Conservation (phyloP, 2,888 invertebrate genomes). For the Limenitis arthemis region DNA sequence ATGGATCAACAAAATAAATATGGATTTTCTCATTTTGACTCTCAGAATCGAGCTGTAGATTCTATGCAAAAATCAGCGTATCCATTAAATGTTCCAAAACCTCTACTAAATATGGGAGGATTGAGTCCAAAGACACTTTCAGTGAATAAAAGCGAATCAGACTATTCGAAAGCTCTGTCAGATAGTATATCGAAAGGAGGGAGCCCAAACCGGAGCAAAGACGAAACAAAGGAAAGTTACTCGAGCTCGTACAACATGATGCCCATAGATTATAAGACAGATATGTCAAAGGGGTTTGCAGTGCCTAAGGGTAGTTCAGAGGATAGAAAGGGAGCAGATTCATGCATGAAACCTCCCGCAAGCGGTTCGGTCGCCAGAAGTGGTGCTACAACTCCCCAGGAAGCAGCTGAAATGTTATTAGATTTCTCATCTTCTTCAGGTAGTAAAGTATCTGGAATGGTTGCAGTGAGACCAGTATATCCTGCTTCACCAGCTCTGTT, state of each 20-base stretch:
- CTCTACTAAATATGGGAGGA: conserved; percentile 56
- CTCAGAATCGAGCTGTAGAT: conserved; percentile 48
- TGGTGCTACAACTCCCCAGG: conserved; percentile 68
- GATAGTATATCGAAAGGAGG: conserved; percentile 55
- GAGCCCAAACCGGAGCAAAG: conserved; percentile 52
- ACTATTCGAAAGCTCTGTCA: conserved; percentile 51
- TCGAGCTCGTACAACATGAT: conserved; percentile 48
- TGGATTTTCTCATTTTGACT: conserved; percentile 59
- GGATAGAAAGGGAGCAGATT: conserved; percentile 62
- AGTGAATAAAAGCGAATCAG: conserved; percentile 35
- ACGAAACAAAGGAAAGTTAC: conserved; percentile 52
- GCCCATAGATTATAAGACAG: conserved; percentile 63
- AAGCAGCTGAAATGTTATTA: conserved; percentile 76
- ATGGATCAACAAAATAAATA: conserved; percentile 62
- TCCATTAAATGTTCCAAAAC: conserved; percentile 62
- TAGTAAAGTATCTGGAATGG: conserved; percentile 67
- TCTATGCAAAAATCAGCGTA: conserved; percentile 57
- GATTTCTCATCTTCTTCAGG: conserved; percentile 76
- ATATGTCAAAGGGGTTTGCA: conserved; percentile 60
- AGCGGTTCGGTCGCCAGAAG: conserved; percentile 57
- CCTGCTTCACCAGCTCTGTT: conserved; percentile 79
- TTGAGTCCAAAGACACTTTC: conserved; percentile 58
- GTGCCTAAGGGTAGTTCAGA: conserved; percentile 60
- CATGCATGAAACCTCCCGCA: conserved; percentile 62
- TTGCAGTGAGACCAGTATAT: conserved; percentile 71